These are phyloP conservation scores for Clangula hyemalis DNA, from an alignment of 2,797 vertebrate genomes.

Conservation along the genomic window DNA sequence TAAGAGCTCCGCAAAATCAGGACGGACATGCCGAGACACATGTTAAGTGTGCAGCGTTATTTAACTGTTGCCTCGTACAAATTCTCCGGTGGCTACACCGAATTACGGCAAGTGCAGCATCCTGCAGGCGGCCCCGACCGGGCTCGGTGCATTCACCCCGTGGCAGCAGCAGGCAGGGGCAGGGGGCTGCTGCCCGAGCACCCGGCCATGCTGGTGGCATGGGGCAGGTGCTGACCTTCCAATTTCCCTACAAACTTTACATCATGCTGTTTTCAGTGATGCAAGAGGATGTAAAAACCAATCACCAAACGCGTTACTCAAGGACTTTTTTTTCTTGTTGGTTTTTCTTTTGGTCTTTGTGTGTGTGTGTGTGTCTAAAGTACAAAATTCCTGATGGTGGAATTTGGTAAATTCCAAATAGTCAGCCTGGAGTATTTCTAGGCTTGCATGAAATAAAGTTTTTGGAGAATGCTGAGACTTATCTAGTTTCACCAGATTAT, in stretches of 20 bases:
- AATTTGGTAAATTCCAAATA: conserved; percentile 63
- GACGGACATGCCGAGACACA: conserved; percentile 59
- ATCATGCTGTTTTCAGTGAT: not conserved
- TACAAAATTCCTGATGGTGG: not conserved
- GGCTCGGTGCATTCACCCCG: not conserved
- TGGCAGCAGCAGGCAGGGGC: not conserved
- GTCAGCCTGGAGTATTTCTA: conserved; percentile 55
- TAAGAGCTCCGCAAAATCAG: conserved; percentile 68
- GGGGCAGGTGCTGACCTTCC: conserved; percentile 3
- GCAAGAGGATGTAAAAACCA: not conserved
- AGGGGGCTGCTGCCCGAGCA: not conserved
- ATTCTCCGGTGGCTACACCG: not conserved
- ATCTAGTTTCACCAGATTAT: conserved; percentile 76
- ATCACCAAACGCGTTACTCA: not conserved
- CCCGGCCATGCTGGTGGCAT: not conserved
- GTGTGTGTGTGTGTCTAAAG: too few species aligned
- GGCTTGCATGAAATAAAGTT: conserved; percentile 56
- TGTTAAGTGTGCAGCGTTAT: conserved; percentile 37
- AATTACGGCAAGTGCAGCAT: not conserved
- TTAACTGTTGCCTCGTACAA: conserved; percentile 43
- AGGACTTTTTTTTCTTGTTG: not conserved
- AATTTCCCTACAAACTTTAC: not conserved
- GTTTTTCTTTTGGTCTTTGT: too few species aligned
- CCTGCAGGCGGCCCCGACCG: not conserved
- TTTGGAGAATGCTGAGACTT: conserved; percentile 76